Percentiles rank a stretch among this genome's conserved stretches.
phyloP scores from a whole-genome alignment of 2,888 invertebrate genomes.

The Pristionchus maxplancki region DNA sequence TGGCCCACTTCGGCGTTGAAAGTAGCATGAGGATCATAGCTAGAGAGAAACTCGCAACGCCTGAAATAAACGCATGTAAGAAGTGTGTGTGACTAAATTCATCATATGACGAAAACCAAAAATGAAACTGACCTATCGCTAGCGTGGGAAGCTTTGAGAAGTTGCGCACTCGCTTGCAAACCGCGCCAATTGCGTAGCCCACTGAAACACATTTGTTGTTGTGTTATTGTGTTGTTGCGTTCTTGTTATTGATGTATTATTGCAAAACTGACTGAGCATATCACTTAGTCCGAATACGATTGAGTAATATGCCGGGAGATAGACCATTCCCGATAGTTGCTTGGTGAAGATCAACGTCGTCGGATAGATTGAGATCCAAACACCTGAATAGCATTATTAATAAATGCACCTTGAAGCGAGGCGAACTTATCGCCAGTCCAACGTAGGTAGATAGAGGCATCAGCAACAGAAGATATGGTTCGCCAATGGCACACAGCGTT shows the following conservation, averaged over 20 bases:
- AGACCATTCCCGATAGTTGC: background rate
- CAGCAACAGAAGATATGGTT: background rate
- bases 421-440: background rate
- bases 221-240: too few species aligned
- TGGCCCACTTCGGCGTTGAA: background rate
- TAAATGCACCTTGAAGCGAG: background rate
- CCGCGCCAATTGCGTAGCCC: background rate
- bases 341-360: background rate
- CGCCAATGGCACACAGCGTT: background rate
- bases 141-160: background rate
- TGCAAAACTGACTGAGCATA: conserved; percentile 35
- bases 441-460: background rate
- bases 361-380: conserved; percentile 5
- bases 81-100: too few species aligned
- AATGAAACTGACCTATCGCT: background rate
- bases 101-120: too few species aligned
- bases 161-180: background rate
- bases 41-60: background rate
- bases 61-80: too few species aligned
- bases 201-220: background rate
- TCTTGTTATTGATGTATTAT: too few species aligned
- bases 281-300: conserved; percentile 4
- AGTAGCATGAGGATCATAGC: background rate
- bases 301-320: background rate
- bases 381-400: background rate